Percentiles rank a stretch among this genome's conserved stretches.
Evolutionary conservation across 2,888 invertebrate species (phyloP).

Genomic region (Thalpophila matura): DNA sequence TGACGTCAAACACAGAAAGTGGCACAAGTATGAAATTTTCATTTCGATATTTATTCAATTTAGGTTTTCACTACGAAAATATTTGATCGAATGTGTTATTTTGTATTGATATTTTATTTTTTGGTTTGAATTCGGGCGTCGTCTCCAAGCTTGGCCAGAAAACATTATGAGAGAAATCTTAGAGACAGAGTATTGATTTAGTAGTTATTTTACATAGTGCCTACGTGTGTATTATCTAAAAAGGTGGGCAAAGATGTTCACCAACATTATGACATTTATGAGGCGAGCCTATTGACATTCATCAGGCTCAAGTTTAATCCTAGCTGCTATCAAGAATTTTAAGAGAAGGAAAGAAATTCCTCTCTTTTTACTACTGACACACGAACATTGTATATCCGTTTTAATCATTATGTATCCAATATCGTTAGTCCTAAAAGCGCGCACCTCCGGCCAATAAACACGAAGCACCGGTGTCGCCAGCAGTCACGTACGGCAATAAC

Average conservation of each 20-base stretch:
- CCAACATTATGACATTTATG: too few relatives aligned
- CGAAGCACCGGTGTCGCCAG: conserved; percentile 15
- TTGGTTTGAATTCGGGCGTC: too few relatives aligned
- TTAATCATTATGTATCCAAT: conserved; percentile 26
- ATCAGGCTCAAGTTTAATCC: neutral
- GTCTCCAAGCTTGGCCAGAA: too few relatives aligned
- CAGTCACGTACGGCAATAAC: conserved; percentile 43
- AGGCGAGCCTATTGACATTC: conserved; percentile 3
- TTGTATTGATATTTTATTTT: neutral
- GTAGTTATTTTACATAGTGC: too few relatives aligned
- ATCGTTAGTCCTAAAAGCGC: conserved; percentile 22
- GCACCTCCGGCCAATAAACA: conserved; percentile 18
- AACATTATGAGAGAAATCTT: too few relatives aligned
- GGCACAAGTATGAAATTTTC: conserved; percentile 42
- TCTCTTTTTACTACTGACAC: conserved; percentile 8
- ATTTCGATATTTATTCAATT: conserved; percentile 5
- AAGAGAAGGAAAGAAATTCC: neutral
- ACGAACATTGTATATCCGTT: conserved; percentile 3
- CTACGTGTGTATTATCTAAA: too few relatives aligned
- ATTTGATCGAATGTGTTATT: neutral
- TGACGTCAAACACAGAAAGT: conserved; percentile 45
- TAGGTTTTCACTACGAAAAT: neutral
- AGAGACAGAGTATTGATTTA: too few relatives aligned
- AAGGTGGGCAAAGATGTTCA: too few relatives aligned
- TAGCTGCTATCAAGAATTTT: neutral